A percentile compares a stretch with the other conserved stretches of the same genome.
Conservation (phyloP, 2,888 invertebrate species). For the Cacoxenus indagator region DNA sequence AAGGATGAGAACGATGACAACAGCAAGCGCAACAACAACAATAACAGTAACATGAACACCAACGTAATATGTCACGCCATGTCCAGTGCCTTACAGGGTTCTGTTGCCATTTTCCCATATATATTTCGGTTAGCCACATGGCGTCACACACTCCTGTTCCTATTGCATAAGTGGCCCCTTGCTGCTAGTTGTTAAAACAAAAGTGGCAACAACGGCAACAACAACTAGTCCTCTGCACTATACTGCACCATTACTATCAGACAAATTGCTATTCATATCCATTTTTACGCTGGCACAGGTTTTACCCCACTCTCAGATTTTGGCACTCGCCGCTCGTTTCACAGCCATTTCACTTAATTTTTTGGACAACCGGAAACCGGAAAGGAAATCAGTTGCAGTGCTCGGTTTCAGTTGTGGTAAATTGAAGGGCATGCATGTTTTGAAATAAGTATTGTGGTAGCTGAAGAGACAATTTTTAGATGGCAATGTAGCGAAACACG, state of each 20-base stretch:
- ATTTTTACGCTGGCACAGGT: slow-evolving; percentile 41
- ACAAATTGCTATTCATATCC: slow-evolving; percentile 61
- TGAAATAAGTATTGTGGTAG: too few species aligned
- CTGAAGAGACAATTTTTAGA: not conserved
- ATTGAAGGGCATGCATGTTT: not conserved
- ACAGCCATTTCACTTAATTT: not conserved
- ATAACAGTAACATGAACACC: slow-evolving; percentile 30
- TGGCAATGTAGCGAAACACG: too few species aligned
- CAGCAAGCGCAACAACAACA: slow-evolving; percentile 13
- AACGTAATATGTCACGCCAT: slow-evolving; percentile 56
- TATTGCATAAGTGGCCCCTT: slow-evolving; percentile 36
- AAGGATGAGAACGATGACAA: too few species aligned
- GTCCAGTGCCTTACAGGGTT: slow-evolving; percentile 53
- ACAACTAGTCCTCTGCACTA: slow-evolving; percentile 24
- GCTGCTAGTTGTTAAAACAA: slow-evolving; percentile 35
- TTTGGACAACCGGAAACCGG: slow-evolving; percentile 47
- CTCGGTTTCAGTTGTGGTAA: slow-evolving; percentile 18
- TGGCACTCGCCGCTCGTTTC: slow-evolving; percentile 10
- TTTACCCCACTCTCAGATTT: slow-evolving; percentile 22
- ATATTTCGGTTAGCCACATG: slow-evolving; percentile 21
- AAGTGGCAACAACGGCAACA: slow-evolving; percentile 38
- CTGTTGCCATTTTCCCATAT: slow-evolving; percentile 42
- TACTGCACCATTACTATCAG: slow-evolving; percentile 47
- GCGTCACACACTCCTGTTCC: slow-evolving; percentile 18
- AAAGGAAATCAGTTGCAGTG: slow-evolving; percentile 55